Evolutionary conservation across 2,113 vertebrate species (phyloP).

Genomic region (Ibidorhyncha struthersii): DNA sequence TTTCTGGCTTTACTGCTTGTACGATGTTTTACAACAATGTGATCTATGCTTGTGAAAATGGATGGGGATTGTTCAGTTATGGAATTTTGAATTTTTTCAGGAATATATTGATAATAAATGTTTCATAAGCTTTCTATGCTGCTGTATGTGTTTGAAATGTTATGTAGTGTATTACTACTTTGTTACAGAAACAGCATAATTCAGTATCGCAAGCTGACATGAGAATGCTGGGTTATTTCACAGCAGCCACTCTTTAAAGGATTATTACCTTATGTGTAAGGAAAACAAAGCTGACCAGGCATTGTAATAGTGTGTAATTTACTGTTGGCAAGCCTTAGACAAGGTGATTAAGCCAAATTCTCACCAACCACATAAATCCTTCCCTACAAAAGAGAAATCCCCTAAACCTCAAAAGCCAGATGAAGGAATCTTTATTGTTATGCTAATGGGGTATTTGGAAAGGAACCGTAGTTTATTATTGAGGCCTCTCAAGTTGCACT

Average conservation of each 20-base stretch:
- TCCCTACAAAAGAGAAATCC: background rate
- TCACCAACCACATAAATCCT: background rate
- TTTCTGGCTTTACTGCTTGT: background rate
- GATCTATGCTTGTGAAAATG: background rate
- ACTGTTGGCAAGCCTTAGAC: background rate
- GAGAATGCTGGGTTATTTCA: background rate
- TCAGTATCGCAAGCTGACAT: fast-evolving
- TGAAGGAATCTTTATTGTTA: background rate
- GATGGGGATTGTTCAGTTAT: fast-evolving
- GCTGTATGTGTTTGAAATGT: background rate
- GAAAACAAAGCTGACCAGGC: background rate
- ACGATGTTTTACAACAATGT: background rate
- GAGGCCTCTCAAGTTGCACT: background rate
- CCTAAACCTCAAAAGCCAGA: background rate
- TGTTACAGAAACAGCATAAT: background rate
- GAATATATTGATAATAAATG: fast-evolving
- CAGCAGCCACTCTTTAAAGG: background rate
- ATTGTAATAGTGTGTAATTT: background rate
- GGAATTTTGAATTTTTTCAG: background rate
- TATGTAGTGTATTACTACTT: fast-evolving
- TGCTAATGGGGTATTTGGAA: background rate
- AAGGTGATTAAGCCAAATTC: background rate
- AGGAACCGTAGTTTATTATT: background rate
- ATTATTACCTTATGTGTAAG: background rate
- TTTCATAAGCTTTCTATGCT: background rate